A percentile compares a stretch with the other conserved stretches of the same genome.
phyloP scores from a whole-genome alignment of 2,888 invertebrate species.

The Phyto melanocephala region DNA sequence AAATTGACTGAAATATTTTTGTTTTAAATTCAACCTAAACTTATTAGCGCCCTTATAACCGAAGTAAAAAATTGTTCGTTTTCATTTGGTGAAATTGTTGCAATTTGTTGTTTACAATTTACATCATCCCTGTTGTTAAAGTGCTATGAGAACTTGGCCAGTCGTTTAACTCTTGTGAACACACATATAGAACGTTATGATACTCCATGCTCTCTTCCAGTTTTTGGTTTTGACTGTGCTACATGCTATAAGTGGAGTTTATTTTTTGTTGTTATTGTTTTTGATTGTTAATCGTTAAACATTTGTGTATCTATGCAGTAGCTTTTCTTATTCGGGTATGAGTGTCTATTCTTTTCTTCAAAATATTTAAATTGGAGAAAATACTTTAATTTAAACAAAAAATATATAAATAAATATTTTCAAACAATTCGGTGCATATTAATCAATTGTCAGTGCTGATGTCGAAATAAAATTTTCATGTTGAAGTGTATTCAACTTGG shows the following conservation, averaged over 20 bases:
- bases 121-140: slow-evolving; percentile 4
- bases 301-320: slow-evolving; percentile 68
- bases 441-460: neutral
- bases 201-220: slow-evolving; percentile 43
- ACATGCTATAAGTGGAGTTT: slow-evolving; percentile 37
- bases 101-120: neutral
- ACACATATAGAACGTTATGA: slow-evolving; percentile 38
- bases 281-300: slow-evolving; percentile 61
- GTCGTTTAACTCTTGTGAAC: slow-evolving; percentile 30
- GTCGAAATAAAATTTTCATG: slow-evolving; percentile 12
- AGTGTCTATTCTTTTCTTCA: slow-evolving; percentile 12
- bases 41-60: too few relatives aligned
- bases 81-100: neutral
- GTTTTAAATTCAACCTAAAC: too few relatives aligned
- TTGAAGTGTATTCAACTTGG: neutral
- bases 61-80: neutral
- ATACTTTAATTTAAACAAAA: neutral
- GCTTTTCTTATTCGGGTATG: slow-evolving; percentile 53
- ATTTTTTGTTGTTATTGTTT: slow-evolving; percentile 20
- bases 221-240: slow-evolving; percentile 14
- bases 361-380: neutral
- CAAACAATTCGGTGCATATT: neutral
- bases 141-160: neutral
- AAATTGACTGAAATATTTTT: too few relatives aligned
- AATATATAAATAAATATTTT: slow-evolving; percentile 21